phyloP scores from a whole-genome alignment of 2,888 invertebrate genomes.

The Heteromurus nitidus region DNA sequence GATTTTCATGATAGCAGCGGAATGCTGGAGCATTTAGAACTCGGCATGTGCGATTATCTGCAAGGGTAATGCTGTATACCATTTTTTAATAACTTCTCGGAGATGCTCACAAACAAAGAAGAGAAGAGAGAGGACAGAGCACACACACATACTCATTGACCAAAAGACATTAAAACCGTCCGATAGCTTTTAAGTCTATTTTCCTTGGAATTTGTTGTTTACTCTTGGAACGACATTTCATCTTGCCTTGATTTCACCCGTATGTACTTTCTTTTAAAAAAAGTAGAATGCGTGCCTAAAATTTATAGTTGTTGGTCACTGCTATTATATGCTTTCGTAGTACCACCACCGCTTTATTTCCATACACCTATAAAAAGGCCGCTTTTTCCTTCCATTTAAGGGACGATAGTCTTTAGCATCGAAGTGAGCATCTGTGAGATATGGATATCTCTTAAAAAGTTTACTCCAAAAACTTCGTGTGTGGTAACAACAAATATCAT shows the following conservation, averaged over 20 bases:
- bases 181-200: slow-evolving; percentile 10
- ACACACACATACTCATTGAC: slow-evolving; percentile 5
- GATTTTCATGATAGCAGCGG: no score
- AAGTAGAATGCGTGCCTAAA: slow-evolving; percentile 44
- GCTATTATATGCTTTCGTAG: slow-evolving; percentile 9
- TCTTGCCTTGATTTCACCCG: slow-evolving; percentile 43
- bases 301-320: slow-evolving; percentile 48
- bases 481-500: slow-evolving; percentile 40
- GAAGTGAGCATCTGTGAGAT: not conserved
- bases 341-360: not conserved
- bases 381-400: slow-evolving; percentile 28
- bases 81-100: slow-evolving; percentile 10
- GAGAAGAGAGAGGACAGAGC: slow-evolving; percentile 3
- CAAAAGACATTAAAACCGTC: not conserved
- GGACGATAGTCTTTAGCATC: no score
- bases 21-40: slow-evolving; percentile 25
- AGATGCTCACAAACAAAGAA: no score
- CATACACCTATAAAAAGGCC: not conserved
- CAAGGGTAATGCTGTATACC: slow-evolving; percentile 29
- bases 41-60: slow-evolving; percentile 26
- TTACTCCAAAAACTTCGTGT: slow-evolving; percentile 1
- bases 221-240: slow-evolving; percentile 36
- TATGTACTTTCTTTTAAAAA: slow-evolving; percentile 33
- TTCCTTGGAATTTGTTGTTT: slow-evolving; percentile 15
- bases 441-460: slow-evolving; percentile 26